Evolutionary conservation across 92 coral and sea anemone species (phyloP).

Genomic region (Diadumene lineata): DNA sequence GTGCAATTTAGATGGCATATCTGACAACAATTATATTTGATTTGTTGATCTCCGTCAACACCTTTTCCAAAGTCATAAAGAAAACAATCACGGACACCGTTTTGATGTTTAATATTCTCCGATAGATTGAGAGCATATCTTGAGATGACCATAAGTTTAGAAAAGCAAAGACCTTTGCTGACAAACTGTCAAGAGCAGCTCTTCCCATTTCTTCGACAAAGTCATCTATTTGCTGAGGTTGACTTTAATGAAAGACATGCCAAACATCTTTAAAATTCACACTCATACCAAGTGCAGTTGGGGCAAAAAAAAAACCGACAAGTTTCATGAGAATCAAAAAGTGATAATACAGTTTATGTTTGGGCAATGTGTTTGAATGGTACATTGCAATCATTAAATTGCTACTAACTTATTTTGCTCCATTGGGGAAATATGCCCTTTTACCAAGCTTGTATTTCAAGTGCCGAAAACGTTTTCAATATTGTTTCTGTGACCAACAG

Average conservation of each 20-base stretch:
- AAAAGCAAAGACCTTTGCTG: conserved; percentile 36
- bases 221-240: conserved; percentile 43
- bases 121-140: conserved; percentile 31
- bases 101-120: conserved; percentile 28
- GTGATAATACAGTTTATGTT: conserved; percentile 22
- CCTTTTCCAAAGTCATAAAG: neutral
- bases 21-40: conserved; percentile 38
- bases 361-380: conserved; percentile 44
- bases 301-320: conserved; percentile 62
- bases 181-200: conserved; percentile 52
- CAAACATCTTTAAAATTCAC: conserved; percentile 42
- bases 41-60: neutral
- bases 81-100: conserved; percentile 30
- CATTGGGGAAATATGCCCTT: conserved; percentile 36
- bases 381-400: conserved; percentile 52
- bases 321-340: conserved; percentile 32
- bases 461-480: conserved; percentile 55
- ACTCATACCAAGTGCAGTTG: conserved; percentile 52
- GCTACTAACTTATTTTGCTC: neutral
- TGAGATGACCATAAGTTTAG: conserved; percentile 37
- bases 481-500: conserved; percentile 47
- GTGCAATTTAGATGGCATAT: conserved; percentile 28
- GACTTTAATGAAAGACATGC: conserved; percentile 56
- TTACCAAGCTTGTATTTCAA: conserved; percentile 40
- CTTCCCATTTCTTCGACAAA: conserved; percentile 53